Evolutionary conservation across 2,797 vertebrate species (phyloP), one percentile per base, ranked within the genome.

Genomic region (Acridotheres tristis): DNA sequence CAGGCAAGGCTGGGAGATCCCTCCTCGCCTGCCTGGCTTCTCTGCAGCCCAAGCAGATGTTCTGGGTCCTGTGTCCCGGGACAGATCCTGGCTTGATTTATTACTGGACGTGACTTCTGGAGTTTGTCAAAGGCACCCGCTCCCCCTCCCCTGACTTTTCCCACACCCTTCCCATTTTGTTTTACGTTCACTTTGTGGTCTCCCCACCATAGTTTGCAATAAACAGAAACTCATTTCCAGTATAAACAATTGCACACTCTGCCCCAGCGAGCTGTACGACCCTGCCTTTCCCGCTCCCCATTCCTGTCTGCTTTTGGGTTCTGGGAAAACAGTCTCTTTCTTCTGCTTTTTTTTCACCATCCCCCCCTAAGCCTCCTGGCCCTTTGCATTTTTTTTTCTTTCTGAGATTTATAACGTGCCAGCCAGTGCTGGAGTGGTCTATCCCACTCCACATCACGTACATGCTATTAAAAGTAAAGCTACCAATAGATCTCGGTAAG

Each of bases 61-160:
- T 94, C 85, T 77, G 90, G 91, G 94, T 95, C 89, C 94, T 48
- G 82, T 71, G 74, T 82, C 67, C 89, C 0, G 12, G 84, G 96
- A 96, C 59, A 16, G 85, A 88, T 79, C 77, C 63, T 5, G 1
- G 73, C 82, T 88, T 96, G 96, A 96, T 96, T 97, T 96, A 96
- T 93, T 88, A 89, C 93, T 94, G 94, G 91, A 95, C 68, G 34
- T 94, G 93, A 95, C 94, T 97, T 91, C 97, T 96, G 96, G 93
- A 96, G 94, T 94, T 91, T 67, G 95, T 96, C 95, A 94, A 91
- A 95, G 51, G 81, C 94, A 90, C 94, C 79, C 90, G 2, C 83
- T 92, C 93, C 86, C 88, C 92, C 92, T 95, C 87, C 89, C 62
- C 75, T 75, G 88, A n/a, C 83, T 84, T 87, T 90, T 92, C 71